These are phyloP conservation scores for Ethmia dodecea DNA, from an alignment of 2,888 invertebrate species.

Conservation along the genomic window DNA sequence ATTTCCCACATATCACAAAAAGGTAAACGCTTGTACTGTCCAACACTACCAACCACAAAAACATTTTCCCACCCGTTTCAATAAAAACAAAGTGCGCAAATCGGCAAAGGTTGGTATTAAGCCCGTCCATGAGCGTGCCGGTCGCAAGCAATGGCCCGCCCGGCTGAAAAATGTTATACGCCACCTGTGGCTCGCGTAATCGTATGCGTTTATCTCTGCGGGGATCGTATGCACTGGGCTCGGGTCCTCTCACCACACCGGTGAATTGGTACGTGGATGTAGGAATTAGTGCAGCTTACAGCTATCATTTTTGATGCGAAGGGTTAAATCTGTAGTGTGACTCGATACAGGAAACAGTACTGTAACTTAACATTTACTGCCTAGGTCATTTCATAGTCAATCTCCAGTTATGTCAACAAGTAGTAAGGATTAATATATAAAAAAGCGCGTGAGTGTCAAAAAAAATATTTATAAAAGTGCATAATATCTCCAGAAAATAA, in stretches of 20 bases:
- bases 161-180: conserved; percentile 73
- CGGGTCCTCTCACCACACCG: conserved; percentile 20
- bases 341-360: no score
- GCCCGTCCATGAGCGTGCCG: conserved; percentile 35
- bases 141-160: conserved; percentile 28
- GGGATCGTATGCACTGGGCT: conserved; percentile 52
- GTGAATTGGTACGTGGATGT: conserved; percentile 22
- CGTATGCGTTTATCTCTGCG: conserved; percentile 73
- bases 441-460: no score
- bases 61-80: conserved; percentile 60
- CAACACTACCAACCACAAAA: conserved; percentile 22
- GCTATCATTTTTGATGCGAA: no score
- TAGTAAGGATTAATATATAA: no score
- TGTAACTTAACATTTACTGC: no score
- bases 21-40: conserved; percentile 11
- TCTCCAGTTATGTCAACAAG: no score
- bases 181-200: conserved; percentile 75
- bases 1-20: not conserved
- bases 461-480: no score
- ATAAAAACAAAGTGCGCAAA: conserved; percentile 62
- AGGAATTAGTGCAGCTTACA: conserved; percentile 18
- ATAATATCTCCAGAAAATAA: no score
- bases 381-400: no score
- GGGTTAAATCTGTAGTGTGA: no score
- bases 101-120: conserved; percentile 57